Conservation (phyloP, 2,888 invertebrate genomes). For the Cactoblastis cactorum region DNA sequence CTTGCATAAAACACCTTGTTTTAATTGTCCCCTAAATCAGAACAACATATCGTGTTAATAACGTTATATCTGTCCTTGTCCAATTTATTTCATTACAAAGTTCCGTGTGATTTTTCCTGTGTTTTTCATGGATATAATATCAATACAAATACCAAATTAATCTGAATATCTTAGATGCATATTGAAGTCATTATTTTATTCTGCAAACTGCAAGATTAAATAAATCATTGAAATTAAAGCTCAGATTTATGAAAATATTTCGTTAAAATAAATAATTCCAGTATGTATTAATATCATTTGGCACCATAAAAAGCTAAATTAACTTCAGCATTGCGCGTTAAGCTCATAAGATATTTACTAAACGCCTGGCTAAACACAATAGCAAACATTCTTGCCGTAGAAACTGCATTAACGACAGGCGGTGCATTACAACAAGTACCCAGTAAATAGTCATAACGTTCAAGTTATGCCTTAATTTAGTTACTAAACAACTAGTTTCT, state of each 20-base stretch:
- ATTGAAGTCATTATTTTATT: too few relatives aligned
- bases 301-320: not conserved
- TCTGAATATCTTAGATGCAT: too few relatives aligned
- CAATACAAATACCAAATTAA: too few relatives aligned
- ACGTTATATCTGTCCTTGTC: not conserved
- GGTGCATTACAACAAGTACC: constrained; percentile 2
- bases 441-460: not conserved
- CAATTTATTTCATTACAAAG: not conserved
- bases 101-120: too few relatives aligned
- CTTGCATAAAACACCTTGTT: constrained; percentile 43
- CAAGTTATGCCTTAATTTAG: not conserved
- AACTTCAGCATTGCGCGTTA: not conserved
- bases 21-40: constrained; percentile 30
- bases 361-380: constrained; percentile 5
- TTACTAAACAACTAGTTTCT: not conserved
- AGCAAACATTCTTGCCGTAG: constrained; percentile 10
- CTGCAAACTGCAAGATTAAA: too few relatives aligned
- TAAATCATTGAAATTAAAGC: too few relatives aligned
- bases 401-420: constrained; percentile 7
- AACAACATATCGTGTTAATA: not conserved
- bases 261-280: too few relatives aligned
- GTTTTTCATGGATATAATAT: too few relatives aligned
- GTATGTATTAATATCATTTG: not conserved
- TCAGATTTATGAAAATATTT: too few relatives aligned
- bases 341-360: not conserved